Evolutionary conservation across 2,113 vertebrate species (phyloP), one percentile per base, ranked within the genome.

Genomic region (Erinaceus europaeus): DNA sequence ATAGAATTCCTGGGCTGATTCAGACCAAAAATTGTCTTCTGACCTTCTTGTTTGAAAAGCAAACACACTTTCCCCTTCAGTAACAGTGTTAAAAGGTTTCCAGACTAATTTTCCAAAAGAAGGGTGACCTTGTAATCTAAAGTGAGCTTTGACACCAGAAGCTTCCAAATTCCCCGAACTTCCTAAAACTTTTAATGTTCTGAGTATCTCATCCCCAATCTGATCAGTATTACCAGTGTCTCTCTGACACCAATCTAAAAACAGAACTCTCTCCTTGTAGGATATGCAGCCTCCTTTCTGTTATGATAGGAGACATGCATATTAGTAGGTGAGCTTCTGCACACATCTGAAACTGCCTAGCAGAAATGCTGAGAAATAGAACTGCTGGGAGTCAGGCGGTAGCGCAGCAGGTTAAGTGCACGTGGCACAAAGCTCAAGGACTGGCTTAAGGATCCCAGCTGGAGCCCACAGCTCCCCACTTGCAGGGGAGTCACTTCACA

Each of bases 201-300:
- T 11, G 50, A 79, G 8, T 48, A 25, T 71, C 67, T 74, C 67
- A 29, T 67, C 55, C 57, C 40, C 2, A 25, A 34, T 55, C 21
- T n/a, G n/a, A n/a, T 81, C 76, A 67, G 36, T 50, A 68, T 68
- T 77, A 77, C 67, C 80, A 89, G 40, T 44, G 10, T 87, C n/a
- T 85, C 71, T 34, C 40, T 36, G 27, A 73, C 25, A 42, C 34
- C 27, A 11, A 20, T n/a, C 57, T 73, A 65, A 36, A 87, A 40
- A 76, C 9, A 68, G 18, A 78, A 52, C 62, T 46, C 57, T 38
- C 18, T 44, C 27, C 55, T 27, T n/a, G 25, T 42, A n/a, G n/a
- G n/a, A n/a, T n/a, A n/a, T n/a, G n/a, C n/a, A n/a, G n/a, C n/a
- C n/a, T n/a, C n/a, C n/a, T n/a, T n/a, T n/a, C n/a, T n/a, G n/a